Base-by-base conservation (phyloP, 2,888 invertebrate species). In the Asteroscopus sphinx region DNA sequence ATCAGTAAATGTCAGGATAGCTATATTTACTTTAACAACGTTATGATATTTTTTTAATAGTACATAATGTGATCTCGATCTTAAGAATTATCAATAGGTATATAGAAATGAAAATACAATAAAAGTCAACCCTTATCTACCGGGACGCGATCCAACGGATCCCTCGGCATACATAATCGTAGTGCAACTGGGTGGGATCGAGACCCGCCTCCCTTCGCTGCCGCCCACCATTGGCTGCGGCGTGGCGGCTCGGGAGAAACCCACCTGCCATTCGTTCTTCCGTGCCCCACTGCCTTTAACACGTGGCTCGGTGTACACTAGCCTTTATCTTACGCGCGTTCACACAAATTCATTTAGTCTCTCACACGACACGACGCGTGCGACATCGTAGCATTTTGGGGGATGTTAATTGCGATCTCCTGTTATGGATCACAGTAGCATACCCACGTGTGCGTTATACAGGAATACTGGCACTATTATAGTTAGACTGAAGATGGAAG, bases 241-340 rank as follows among this genome's bases (percentile, higher is more conserved):
- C 75, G 59, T 61, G 76, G 75, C 73, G 74, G 60, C 75, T 61
- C 73, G 75, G 81, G 80, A 76, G 81, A 84, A 79, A 82, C 87
- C 86, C 82, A 76, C 75, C 79, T 73, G 78, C 80, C 79, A 89
- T 89, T 89, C 89, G 88, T 81, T 81, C 82, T 76, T 77, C 75
- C 62, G 32, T 70, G 76, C 89, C 90, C 89, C 89, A 83, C 89
- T 84, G 80, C 82, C 72, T 72, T 44, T 57, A 74, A 75, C 89
- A 90, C 87, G 87, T 91, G 91, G 88, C 81, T 80, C 72, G 62
- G 77, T 80, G 76, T 79, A 79, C 68, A 79, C 83, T 80, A 80
- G 83, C 83, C 89, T 92, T 92, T 93, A 93, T 92, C 89, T 89
- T 90, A 79, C 87, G 89, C 87, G 87, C 90, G 86, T 87, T 85